These are phyloP conservation scores for Drosophila melanosoma DNA, from an alignment of 2,888 invertebrate species.

Conservation along the genomic window DNA sequence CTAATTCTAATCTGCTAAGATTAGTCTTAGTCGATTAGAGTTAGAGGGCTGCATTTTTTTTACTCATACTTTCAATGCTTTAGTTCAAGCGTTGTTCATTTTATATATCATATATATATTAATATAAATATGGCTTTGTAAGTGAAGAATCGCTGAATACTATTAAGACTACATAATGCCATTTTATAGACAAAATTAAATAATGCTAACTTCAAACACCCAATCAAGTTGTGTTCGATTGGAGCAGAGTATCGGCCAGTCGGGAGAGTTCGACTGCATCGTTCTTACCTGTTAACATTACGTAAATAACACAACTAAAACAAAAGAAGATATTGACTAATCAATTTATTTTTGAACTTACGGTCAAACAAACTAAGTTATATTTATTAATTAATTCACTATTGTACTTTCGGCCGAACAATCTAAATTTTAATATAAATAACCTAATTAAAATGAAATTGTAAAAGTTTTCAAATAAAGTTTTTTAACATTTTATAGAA, in stretches of 20 bases:
- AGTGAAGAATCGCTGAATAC: background rate
- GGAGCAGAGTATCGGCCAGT: constrained; percentile 1
- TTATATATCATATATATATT: background rate
- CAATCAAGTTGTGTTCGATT: background rate
- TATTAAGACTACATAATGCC: background rate
- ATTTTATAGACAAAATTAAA: background rate
- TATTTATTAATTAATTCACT: constrained; percentile 33
- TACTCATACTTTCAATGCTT: background rate
- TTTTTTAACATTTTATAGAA: constrained; percentile 31
- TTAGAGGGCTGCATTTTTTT: background rate
- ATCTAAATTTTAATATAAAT: constrained; percentile 24
- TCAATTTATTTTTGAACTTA: constrained; percentile 41
- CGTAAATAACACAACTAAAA: constrained; percentile 36
- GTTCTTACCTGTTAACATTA: constrained; percentile 20
- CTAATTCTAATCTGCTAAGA: too few relatives aligned
- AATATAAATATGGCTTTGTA: too few relatives aligned
- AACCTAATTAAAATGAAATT: constrained; percentile 10
- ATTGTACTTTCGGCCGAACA: constrained; percentile 30
- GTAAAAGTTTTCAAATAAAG: constrained; percentile 39
- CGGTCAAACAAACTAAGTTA: constrained; percentile 22
- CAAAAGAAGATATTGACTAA: constrained; percentile 19
- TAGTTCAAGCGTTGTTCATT: background rate
- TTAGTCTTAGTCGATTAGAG: background rate
- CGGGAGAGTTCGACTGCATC: background rate
- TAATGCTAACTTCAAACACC: background rate